Evolutionary conservation across 2,888 invertebrate species (phyloP).

Genomic region (Hemithea aestivaria): DNA sequence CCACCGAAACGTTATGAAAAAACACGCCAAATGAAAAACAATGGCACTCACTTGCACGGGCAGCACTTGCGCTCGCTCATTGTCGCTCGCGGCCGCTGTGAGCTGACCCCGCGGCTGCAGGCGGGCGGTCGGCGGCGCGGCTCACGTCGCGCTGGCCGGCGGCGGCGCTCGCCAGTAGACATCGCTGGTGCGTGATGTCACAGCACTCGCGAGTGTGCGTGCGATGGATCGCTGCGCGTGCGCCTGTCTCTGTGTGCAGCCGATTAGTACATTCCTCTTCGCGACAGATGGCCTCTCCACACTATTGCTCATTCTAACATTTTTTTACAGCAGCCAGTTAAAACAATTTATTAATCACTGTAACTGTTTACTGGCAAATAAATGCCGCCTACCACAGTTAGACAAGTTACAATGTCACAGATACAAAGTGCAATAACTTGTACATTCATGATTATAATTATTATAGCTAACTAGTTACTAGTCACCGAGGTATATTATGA

Average conservation of each 20-base stretch:
- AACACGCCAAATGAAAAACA: conserved; percentile 60
- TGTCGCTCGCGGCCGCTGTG: conserved; percentile 36
- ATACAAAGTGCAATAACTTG: too few relatives aligned
- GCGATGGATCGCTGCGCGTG: conserved; percentile 33
- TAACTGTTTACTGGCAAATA: too few relatives aligned
- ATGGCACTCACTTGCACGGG: conserved; percentile 62
- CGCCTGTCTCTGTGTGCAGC: conserved; percentile 35
- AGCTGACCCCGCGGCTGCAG: conserved; percentile 24
- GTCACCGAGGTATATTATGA: too few relatives aligned
- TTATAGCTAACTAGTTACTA: too few relatives aligned
- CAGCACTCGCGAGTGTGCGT: conserved; percentile 31
- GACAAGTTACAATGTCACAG: too few relatives aligned
- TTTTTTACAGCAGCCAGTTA: not conserved
- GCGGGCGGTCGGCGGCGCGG: not conserved
- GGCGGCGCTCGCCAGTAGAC: conserved; percentile 34
- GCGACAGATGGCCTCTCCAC: conserved; percentile 37
- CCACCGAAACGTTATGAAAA: conserved; percentile 49
- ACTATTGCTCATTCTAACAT: not conserved
- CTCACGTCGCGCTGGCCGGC: conserved; percentile 14
- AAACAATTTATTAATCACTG: too few relatives aligned
- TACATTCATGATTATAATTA: too few relatives aligned
- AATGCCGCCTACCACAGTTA: too few relatives aligned
- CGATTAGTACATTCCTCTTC: conserved; percentile 24
- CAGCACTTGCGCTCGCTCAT: conserved; percentile 45
- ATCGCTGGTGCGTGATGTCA: conserved; percentile 39